A percentile compares a stretch with the other conserved stretches of the same genome.
These are phyloP conservation scores for Dasypus novemcinctus DNA, from an alignment of 2,113 vertebrate genomes.

Conservation along the genomic window DNA sequence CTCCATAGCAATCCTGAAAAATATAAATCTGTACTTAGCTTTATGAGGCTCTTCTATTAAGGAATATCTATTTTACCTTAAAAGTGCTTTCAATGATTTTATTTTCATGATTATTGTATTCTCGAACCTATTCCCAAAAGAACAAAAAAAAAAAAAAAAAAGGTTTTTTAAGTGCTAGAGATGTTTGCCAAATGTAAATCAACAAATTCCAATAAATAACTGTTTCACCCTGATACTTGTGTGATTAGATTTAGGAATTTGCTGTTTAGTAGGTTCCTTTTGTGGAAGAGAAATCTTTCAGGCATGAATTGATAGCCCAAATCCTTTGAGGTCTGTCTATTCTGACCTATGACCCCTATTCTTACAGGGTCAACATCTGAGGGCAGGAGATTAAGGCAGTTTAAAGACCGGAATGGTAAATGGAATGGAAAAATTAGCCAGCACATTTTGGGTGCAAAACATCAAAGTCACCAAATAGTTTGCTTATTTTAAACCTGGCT, in stretches of 20 bases:
- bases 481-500: constrained; percentile 87
- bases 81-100: constrained; percentile 37
- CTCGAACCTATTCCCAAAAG: constrained; percentile 24
- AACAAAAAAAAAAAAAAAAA: constrained; percentile 55
- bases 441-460: constrained; percentile 89
- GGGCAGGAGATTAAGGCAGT: constrained; percentile 90
- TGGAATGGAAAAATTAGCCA: constrained; percentile 90
- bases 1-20: constrained; percentile 2
- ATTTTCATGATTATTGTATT: not conserved
- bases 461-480: constrained; percentile 89
- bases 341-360: constrained; percentile 89
- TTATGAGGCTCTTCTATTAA: constrained; percentile 36
- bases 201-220: constrained; percentile 80
- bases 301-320: constrained; percentile 90
- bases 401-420: constrained; percentile 88
- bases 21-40: constrained; percentile 17
- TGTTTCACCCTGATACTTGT: constrained; percentile 78
- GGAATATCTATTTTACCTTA: constrained; percentile 34
- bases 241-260: constrained; percentile 87
- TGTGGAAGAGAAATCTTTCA: constrained; percentile 87
- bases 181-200: constrained; percentile 66
- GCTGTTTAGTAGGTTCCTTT: constrained; percentile 85
- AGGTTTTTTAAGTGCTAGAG: constrained; percentile 35
- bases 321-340: constrained; percentile 88
- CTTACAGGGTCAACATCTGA: constrained; percentile 90